phyloP scores from a whole-genome alignment of 2,888 invertebrate genomes.

The Helobdella robusta region DNA sequence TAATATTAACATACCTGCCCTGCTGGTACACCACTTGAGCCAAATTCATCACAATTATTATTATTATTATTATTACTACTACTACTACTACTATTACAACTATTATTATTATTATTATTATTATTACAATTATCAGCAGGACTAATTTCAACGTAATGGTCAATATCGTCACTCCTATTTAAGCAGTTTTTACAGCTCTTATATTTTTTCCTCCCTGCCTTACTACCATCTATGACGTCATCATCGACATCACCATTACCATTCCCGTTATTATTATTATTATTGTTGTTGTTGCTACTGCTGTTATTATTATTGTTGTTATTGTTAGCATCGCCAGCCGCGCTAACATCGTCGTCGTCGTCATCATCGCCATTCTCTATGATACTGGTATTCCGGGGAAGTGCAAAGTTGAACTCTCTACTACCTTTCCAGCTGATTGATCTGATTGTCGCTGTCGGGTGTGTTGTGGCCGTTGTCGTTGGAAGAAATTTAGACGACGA shows the following conservation, averaged over 20 bases:
- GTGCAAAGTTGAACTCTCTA: conserved; percentile 32
- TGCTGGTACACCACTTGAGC: too few relatives aligned
- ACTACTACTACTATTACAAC: not conserved
- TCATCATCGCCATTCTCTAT: not conserved
- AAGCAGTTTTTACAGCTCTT: too few relatives aligned
- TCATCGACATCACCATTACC: not conserved
- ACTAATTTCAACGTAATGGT: too few relatives aligned
- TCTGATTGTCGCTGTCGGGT: conserved; percentile 79
- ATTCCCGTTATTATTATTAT: not conserved
- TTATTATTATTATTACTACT: not conserved
- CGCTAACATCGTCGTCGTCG: not conserved
- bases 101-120: conserved; percentile 12
- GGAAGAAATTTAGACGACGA: too few relatives aligned
- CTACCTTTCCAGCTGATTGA: conserved; percentile 27
- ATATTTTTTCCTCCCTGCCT: not conserved
- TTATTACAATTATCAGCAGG: conserved; percentile 1
- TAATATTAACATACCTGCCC: too few relatives aligned
- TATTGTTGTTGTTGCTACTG: not conserved
- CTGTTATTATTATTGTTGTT: not conserved
- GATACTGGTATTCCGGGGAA: conserved; percentile 31
- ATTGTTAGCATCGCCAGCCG: not conserved
- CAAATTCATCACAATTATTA: too few relatives aligned
- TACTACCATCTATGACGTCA: not conserved
- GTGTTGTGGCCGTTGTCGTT: too few relatives aligned
- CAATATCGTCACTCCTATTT: too few relatives aligned